Evolutionary conservation across 2,113 vertebrate genomes (phyloP).

Genomic region (Zootoca vivipara): DNA sequence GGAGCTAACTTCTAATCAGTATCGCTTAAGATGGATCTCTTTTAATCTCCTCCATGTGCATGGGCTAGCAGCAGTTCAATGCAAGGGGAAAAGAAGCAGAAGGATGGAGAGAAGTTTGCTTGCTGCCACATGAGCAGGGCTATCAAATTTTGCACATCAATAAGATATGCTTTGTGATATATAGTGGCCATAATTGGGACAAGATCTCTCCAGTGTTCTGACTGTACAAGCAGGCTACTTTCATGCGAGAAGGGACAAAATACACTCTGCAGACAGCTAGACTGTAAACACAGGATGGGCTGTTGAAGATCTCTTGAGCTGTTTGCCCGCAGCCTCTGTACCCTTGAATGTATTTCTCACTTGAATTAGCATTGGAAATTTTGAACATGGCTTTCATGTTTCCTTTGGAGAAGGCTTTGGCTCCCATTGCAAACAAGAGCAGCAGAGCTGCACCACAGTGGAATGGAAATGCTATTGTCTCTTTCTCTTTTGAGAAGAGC

Average conservation of each 20-base stretch:
- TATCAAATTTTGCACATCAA: not conserved
- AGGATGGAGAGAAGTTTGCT: not conserved
- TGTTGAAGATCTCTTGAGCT: constrained; percentile 13
- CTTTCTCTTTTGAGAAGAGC: not conserved
- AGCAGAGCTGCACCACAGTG: not conserved
- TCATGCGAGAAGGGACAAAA: not conserved
- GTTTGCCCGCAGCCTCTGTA: not conserved
- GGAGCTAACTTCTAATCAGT: not conserved
- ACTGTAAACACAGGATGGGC: not conserved
- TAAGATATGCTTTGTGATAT: not conserved
- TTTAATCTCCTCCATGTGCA: constrained; percentile 1
- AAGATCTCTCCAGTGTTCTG: not conserved
- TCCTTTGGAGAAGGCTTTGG: not conserved
- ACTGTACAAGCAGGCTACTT: not conserved
- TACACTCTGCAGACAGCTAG: not conserved
- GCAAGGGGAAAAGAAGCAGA: not conserved
- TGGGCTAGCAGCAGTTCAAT: not conserved
- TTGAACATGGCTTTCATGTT: constrained; percentile 20
- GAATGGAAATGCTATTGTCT: not conserved
- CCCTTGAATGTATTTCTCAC: constrained; percentile 8
- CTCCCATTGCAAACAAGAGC: not conserved
- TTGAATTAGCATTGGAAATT: constrained; percentile 33
- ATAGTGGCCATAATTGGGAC: not conserved
- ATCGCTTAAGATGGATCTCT: not conserved
- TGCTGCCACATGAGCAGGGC: not conserved